Base-by-base conservation (phyloP, 2,888 invertebrate species). In the Tanypteryx hageni region DNA sequence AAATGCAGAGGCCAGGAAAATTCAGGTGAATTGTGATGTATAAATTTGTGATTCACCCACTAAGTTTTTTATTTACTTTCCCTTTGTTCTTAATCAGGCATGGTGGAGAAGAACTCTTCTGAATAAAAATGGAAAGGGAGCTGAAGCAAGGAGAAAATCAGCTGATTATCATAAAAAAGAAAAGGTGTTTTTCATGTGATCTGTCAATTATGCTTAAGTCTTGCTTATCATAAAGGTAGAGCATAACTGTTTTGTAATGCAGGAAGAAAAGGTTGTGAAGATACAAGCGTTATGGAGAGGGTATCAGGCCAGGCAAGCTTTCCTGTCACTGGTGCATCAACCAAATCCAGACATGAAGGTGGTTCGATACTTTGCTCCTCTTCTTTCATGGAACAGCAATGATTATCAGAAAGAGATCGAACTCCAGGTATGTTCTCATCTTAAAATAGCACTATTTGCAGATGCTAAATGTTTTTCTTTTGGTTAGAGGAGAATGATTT, bases 401-500 rank as follows among this genome's bases (percentile, higher is more conserved):
- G 97, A 97, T 94, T 97, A 97, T 93, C 96, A 97, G 93, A 96
- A 97, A 94, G 97, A 97, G 95, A 96, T 97, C 89, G 96, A 96
- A 94, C 94, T 97, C 86, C 97, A 97, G 94, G 95, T 95, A 94
- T 31, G 92, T 81, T 44, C 5, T 44, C 44, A 44, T 44, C 44
- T 44, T 44, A 44, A 44, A 44, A 44, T 44, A 44, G 44, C 44
- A 44, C 3, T 5, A 44, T 44, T 44, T 44, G 44, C 44, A 44
- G 44, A 3, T 44, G 44, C 44, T 44, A 44, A 44, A 44, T 44
- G 5, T 5, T 5, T 44, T 44, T 44, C 3, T 5, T 44, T 44
- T 44, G 44, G 44, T 44, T 1, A 44, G 44, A 5, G 1, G 44
- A 3, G 44, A 44, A 44, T 44, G 44, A 44, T 44, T 5, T 44